phyloP scores from a whole-genome alignment of 2,113 vertebrate genomes.

The Chrysochloris asiatica region DNA sequence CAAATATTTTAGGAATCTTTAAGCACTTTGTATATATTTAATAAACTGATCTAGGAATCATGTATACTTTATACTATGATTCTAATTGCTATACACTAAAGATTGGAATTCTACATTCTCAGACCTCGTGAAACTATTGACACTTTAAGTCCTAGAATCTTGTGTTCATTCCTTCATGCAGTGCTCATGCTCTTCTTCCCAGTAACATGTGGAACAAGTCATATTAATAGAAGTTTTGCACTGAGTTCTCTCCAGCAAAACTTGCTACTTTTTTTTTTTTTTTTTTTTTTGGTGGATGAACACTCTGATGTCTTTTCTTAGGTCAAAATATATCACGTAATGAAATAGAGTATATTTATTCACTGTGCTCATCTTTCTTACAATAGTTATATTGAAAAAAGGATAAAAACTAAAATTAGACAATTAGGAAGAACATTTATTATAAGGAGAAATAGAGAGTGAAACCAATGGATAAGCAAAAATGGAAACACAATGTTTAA shows the following conservation, averaged over 20 bases:
- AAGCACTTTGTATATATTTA: neutral
- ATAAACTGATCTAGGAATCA: neutral
- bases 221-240: neutral
- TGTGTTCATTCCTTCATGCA: neutral
- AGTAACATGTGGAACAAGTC: neutral
- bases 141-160: neutral
- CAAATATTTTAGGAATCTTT: neutral
- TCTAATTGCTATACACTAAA: neutral
- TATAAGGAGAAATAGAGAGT: neutral
- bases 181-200: accelerated
- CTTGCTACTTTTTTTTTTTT: too few species aligned
- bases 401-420: neutral
- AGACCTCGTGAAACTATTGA: neutral
- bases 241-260: neutral
- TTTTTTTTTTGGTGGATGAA: neutral
- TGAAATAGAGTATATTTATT: neutral
- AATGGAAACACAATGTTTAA: neutral
- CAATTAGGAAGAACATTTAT: neutral
- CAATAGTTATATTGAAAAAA: neutral
- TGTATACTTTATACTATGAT: neutral
- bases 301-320: neutral
- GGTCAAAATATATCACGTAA: neutral
- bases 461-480: neutral
- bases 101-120: neutral
- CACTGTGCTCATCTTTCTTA: neutral